Base-by-base conservation (phyloP, 2,888 invertebrate genomes). In the Tetragonula carbonaria region DNA sequence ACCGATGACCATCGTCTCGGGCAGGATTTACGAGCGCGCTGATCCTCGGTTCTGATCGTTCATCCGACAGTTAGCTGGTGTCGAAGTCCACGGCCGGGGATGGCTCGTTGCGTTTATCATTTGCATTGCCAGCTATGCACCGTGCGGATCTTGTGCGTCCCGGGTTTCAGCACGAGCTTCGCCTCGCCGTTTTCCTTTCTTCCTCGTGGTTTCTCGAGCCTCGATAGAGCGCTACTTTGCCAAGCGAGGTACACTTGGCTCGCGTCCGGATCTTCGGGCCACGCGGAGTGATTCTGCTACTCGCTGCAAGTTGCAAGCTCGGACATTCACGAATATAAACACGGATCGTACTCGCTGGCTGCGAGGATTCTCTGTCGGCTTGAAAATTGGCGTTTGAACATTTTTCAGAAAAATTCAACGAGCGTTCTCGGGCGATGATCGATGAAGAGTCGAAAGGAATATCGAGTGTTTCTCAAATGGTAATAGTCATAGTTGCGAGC, bases 11-110 rank as follows among this genome's bases (percentile, higher is more conserved):
- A 84, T 86, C 86, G 86, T 83, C 78, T 78, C 76, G 45, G 73
- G 23, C 45, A 86, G 87, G 86, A 87, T 87, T 87, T 87, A 87
- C 86, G 87, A 87, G 86, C 87, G 45, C 72, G 83, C 81, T 62
- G 87, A 87, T 87, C 80, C 71, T 66, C 67, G 81, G 78, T 5
- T 70, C 87, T 75, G 87, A 87, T 87, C 87, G 86, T 86, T 84
- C 87, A 82, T 86, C 79, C 81, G 86, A 78, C 87, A 81, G 87
- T 87, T 81, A 84, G 71, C 79, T 78, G 86, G 84, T 86, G 86
- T 87, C 81, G 83, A 79, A 87, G 84, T 77, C 78, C 75, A 72
- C 74, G 73, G 67, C 63, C 65, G 57, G 76, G 76, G 66, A 77
- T 45, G 65, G 55, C 83, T 86, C 80, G 76, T 50, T 81, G 86